These are phyloP conservation scores for Chelon labrosus DNA, from an alignment of 2,797 vertebrate genomes.

Conservation along the genomic window DNA sequence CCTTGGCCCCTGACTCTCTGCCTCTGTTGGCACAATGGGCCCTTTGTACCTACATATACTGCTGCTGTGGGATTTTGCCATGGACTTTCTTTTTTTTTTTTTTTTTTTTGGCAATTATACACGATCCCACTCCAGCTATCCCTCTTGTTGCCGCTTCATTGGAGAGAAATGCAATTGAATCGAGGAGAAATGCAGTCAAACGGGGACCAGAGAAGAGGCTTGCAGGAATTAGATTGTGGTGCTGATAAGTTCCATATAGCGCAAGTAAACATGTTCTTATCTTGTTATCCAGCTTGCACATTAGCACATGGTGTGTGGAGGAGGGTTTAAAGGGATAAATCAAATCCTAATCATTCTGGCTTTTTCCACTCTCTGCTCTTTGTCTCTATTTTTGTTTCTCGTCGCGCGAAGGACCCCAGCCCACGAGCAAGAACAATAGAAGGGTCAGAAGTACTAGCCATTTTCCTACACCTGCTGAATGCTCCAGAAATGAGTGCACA, in stretches of 20 bases:
- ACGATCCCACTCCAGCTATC: conserved; percentile 49
- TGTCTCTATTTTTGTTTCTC: conserved; percentile 73
- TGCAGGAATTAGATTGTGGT: conserved; percentile 82
- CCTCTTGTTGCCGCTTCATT: conserved; percentile 61
- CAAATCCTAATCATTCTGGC: conserved; percentile 76
- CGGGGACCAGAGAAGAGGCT: conserved; percentile 66
- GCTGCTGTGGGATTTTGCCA: conserved; percentile 64
- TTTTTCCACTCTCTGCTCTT: conserved; percentile 69
- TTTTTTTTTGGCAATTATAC: conserved; percentile 67
- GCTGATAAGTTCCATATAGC: conserved; percentile 82
- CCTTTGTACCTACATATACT: conserved; percentile 69
- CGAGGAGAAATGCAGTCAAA: conserved; percentile 64
- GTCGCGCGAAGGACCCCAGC: conserved; percentile 43
- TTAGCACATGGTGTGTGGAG: conserved; percentile 77
- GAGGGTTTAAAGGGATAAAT: conserved; percentile 74
- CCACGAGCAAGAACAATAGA: conserved; percentile 63
- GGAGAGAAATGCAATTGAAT: conserved; percentile 71
- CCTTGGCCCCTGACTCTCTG: conserved; percentile 69
- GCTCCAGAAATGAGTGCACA: conserved; percentile 70
- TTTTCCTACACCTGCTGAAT: conserved; percentile 75
- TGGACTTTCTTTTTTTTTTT: not conserved
- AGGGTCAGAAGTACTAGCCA: conserved; percentile 70
- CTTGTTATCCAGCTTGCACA: conserved; percentile 84
- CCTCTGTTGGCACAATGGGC: conserved; percentile 68
- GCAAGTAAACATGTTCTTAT: conserved; percentile 85